Percentiles rank a stretch among this genome's conserved stretches.
These are phyloP conservation scores for Neopipo cinnamomea DNA, from an alignment of 2,113 vertebrate species.

Conservation along the genomic window DNA sequence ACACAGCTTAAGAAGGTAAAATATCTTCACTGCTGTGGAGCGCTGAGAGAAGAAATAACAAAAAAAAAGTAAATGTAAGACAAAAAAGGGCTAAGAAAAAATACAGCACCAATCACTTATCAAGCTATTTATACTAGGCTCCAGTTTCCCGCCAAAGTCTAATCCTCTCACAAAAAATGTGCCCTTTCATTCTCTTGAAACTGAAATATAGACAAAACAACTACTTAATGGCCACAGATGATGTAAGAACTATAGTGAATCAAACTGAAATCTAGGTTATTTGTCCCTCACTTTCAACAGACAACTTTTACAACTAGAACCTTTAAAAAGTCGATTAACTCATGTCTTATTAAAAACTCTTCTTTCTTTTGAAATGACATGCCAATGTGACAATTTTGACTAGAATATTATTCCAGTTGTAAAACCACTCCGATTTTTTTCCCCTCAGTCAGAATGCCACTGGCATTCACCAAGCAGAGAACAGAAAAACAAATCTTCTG, in stretches of 20 bases:
- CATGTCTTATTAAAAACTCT: not conserved
- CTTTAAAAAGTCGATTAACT: not conserved
- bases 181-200: not conserved
- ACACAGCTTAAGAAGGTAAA: not conserved
- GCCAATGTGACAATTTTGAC: not conserved
- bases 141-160: not conserved
- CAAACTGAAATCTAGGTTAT: not conserved
- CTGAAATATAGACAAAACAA: not conserved
- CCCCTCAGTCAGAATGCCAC: not conserved
- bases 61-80: not conserved
- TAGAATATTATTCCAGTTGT: not conserved
- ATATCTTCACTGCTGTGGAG: not conserved
- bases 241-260: not conserved
- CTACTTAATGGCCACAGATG: not conserved
- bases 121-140: not conserved
- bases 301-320: not conserved
- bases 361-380: not conserved
- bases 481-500: not conserved
- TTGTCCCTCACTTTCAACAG: not conserved
- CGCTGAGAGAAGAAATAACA: not conserved
- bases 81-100: not conserved
- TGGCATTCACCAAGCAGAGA: not conserved
- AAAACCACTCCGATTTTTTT: not conserved
- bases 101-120: not conserved
- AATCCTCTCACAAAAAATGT: not conserved